These are phyloP conservation scores for Criorhina ranunculi DNA, from an alignment of 2,888 invertebrate species.

Conservation along the genomic window DNA sequence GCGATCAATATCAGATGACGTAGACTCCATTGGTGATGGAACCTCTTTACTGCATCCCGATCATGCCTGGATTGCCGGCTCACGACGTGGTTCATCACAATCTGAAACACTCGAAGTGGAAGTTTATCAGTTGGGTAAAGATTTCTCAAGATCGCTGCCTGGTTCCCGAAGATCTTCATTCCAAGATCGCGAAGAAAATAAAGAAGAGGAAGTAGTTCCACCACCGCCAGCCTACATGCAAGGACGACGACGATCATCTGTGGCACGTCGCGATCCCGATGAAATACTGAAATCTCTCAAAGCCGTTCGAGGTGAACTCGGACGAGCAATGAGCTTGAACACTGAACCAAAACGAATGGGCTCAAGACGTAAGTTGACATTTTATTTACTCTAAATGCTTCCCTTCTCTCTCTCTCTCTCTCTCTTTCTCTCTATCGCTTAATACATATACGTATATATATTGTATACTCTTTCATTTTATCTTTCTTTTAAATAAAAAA, in stretches of 20 bases:
- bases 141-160: constrained; percentile 93
- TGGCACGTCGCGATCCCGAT: constrained; percentile 92
- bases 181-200: constrained; percentile 88
- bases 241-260: constrained; percentile 92
- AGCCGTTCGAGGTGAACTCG: constrained; percentile 92
- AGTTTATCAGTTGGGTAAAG: constrained; percentile 93
- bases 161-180: constrained; percentile 94
- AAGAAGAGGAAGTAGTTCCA: constrained; percentile 85
- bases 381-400: constrained; percentile 41
- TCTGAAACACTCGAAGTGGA: constrained; percentile 94
- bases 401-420: constrained; percentile 59
- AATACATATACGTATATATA: constrained; percentile 47
- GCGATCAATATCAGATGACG: constrained; percentile 90
- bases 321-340: constrained; percentile 92
- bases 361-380: constrained; percentile 89
- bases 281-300: constrained; percentile 93
- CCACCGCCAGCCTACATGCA: constrained; percentile 87
- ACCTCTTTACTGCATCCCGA: constrained; percentile 93
- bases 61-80: constrained; percentile 91
- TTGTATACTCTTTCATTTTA: constrained; percentile 65
- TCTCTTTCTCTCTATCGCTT: constrained; percentile 76
- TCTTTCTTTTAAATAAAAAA: constrained; percentile 68
- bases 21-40: constrained; percentile 91
- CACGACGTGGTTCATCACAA: constrained; percentile 94
- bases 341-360: constrained; percentile 86